Base-by-base conservation (phyloP, 2,797 vertebrate species). In the Semotilus atromaculatus region DNA sequence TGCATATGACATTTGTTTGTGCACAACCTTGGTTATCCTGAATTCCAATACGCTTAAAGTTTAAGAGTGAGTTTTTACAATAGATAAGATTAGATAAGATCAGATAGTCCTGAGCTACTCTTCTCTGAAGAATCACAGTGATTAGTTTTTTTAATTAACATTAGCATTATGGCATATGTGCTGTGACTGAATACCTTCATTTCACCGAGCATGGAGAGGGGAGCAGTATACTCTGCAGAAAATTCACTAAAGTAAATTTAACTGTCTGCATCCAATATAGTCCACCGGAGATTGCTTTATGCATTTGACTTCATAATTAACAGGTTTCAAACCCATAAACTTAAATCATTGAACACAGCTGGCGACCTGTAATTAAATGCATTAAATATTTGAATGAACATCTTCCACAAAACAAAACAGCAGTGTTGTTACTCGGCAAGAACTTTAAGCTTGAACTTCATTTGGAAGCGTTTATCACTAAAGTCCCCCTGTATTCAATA, bases 261-360 rank as follows among this genome's bases (percentile, higher is more conserved):
- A 96, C 94, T 95, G 95, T 94, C 95, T 96, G 94, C 93, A 96
- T 94, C 94, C 94, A 90, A 90, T 90, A 90, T 89, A 90, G 89
- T 90, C 94, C 94, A 94, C 94, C 92, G 94, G 93, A 95, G 95
- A 95, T 94, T 90, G 94, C 94, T 95, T 94, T 94, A 95, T 95
- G 94, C 94, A 91, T 95, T 96, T 96, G 94, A 94, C 94, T 95
- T 94, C 94, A 95, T 95, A 96, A 96, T 96, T 95, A 96, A 96
- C 94, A 94, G 94, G 94, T 95, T 94, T 94, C 93, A 94, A 94
- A 95, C 95, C 94, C 95, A 96, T 96, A 95, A 96, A 96, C 93
- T 94, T 95, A 95, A 96, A 96, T 96, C 94, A 95, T 93, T 95
- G 91, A 88, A 94, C 94, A 95, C 95, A 96, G 94, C 93, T 96